phyloP scores from a whole-genome alignment of 2,888 invertebrate species.

The Diplazon laetatorius region DNA sequence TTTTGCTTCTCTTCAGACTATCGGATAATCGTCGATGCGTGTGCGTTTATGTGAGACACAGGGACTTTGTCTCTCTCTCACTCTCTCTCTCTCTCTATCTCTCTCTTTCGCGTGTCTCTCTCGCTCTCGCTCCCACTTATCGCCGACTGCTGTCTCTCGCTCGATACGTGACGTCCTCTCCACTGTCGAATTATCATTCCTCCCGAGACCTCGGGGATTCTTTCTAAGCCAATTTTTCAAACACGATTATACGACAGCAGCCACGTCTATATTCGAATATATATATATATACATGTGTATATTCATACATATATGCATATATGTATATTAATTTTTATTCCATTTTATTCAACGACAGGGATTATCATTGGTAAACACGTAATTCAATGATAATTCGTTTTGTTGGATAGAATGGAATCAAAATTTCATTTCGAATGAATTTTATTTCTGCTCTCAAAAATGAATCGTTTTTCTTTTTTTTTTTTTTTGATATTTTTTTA shows the following conservation, averaged over 20 bases:
- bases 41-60: constrained; percentile 28
- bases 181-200: constrained; percentile 11
- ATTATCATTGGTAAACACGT: no score
- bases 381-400: no score
- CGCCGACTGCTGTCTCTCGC: constrained; percentile 5
- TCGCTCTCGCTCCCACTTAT: constrained; percentile 20
- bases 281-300: not conserved
- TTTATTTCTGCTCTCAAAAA: no score
- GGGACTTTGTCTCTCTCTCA: not conserved
- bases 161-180: constrained; percentile 23
- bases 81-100: no score
- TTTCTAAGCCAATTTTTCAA: not conserved
- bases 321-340: no score
- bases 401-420: no score
- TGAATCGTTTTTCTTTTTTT: no score
- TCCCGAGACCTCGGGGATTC: constrained; percentile 4
- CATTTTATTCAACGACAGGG: no score
- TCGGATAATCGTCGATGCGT: constrained; percentile 66
- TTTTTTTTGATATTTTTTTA: no score
- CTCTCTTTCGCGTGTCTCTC: not conserved
- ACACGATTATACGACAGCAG: constrained; percentile 5
- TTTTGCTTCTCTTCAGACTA: constrained; percentile 4
- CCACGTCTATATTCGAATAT: not conserved
- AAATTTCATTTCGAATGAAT: no score
- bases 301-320: no score